Base-by-base conservation (phyloP, 2,888 invertebrate species). In the Aspidiotus destructor region DNA sequence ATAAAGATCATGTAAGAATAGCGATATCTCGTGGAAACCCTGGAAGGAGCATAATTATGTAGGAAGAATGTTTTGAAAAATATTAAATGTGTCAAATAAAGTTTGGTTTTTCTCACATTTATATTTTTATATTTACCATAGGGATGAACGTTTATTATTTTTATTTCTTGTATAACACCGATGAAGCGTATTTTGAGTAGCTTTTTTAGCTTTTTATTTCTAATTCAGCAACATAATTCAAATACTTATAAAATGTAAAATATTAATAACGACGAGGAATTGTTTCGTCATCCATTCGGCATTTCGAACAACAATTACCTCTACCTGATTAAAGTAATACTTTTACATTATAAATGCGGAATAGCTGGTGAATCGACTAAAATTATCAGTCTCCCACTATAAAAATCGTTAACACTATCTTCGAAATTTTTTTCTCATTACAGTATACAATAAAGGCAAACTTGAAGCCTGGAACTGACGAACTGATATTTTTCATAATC, bases 401-500 rank as follows among this genome's bases (percentile, higher is more conserved):
- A 48, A 48, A 48, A 13, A 13, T 48, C 6, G 2, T 48, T 28
- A 28, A 28, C 28, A 28, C 5, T 28, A 28, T 48, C n/a, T 48
- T 48, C 48, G 6, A 48, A 28, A 28, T 28, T 28, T 48, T 28
- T 48, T 48, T 48, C n/a, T 48, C 48, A n/a, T 48, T 48, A n/a
- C 48, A 48, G n/a, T 48, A 48, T 13, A 48, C 48, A 48, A 48
- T 48, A 48, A 48, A 48, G 48, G 48, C 48, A 48, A 48, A 48
- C 48, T 28, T n/a, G 48, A 48, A 48, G 48, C 48, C 48, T 48
- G 48, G 48, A 48, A 48, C 48, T 48, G 48, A 48, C n/a, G 48
- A 48, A 48, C 48, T 48, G 48, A 48, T 48, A 48, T 48, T 48
- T 48, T n/a, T 48, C 10, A n/a, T 48, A 48, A 48, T 48, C 48